Base-by-base conservation (phyloP, 2,888 invertebrate genomes). In the Drymonia ruficornis region DNA sequence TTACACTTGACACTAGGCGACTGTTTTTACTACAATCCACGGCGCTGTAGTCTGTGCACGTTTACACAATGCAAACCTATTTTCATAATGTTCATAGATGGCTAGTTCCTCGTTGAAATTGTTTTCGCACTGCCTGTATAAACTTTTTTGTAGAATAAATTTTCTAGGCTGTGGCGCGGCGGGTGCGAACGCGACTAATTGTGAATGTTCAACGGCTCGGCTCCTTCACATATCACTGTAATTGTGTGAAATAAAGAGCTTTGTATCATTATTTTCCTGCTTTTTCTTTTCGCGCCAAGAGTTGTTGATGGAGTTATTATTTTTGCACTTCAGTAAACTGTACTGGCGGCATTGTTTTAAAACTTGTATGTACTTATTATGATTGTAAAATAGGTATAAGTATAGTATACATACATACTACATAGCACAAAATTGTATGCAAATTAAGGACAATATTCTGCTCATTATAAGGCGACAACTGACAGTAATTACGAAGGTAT, bases 1-100 rank as follows among this genome's bases (percentile, higher is more conserved):
- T 92, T 93, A 91, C 90, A 89, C 93, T 93, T 91, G 90, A 89
- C 91, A 90, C 91, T 87, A 87, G 87, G 83, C 69, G 66, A 61
- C 84, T 88, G 87, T 84, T 89, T 91, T 90, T 83, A 86, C 88
- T 86, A 86, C 86, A 87, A 85, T 87, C 80, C 80, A 77, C 78
- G 73, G 70, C 69, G 67, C 70, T 73, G 73, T 80, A 77, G 64
- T 70, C 72, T 66, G 72, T 72, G 68, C 67, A 67, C 68, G 78
- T 74, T 70, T 72, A 67, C 66, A 77, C 74, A 78, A 76, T 61
- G 70, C 70, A 68, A 66, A 74, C 76, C 68, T 74, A 72, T 76
- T 81, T 80, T 76, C 74, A 59, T 64, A 70, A 68, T 68, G 60
- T 63, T 60, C 69, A 68, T 70, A 76, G 65, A 61, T 61, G 69